Evolutionary conservation across 2,113 vertebrate species (phyloP).

Genomic region (Trematocara stigmaticum): DNA sequence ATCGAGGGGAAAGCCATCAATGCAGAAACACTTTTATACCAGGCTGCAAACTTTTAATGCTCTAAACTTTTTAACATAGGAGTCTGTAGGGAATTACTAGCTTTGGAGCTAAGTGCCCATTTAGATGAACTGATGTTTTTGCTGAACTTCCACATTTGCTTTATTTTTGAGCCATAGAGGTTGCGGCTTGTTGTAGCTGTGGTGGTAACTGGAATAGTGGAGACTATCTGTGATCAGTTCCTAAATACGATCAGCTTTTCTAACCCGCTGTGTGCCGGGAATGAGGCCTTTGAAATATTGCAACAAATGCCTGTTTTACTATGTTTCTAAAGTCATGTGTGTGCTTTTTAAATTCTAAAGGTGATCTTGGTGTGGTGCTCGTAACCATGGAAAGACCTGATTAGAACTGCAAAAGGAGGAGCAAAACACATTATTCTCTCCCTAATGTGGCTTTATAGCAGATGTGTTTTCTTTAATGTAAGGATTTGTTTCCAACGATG

Average conservation of each 20-base stretch:
- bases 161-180: not conserved
- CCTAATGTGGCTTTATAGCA: conserved; percentile 7
- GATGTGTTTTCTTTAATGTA: not conserved
- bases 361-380: not conserved
- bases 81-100: not conserved
- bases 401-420: not conserved
- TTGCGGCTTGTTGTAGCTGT: not conserved
- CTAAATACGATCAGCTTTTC: not conserved
- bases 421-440: not conserved
- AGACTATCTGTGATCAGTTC: not conserved
- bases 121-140: not conserved
- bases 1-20: not conserved
- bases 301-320: not conserved
- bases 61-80: not conserved
- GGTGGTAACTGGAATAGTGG: not conserved
- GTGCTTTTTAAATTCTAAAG: not conserved
- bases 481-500: not conserved
- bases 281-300: not conserved
- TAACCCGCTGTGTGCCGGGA: not conserved
- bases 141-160: not conserved
- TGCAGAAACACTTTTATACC: not conserved
- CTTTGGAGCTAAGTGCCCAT: not conserved
- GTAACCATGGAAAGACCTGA: conserved; percentile 23
- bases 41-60: not conserved
- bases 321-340: not conserved